phyloP scores from a whole-genome alignment of 2,113 vertebrate species.

The Panurus biarmicus region DNA sequence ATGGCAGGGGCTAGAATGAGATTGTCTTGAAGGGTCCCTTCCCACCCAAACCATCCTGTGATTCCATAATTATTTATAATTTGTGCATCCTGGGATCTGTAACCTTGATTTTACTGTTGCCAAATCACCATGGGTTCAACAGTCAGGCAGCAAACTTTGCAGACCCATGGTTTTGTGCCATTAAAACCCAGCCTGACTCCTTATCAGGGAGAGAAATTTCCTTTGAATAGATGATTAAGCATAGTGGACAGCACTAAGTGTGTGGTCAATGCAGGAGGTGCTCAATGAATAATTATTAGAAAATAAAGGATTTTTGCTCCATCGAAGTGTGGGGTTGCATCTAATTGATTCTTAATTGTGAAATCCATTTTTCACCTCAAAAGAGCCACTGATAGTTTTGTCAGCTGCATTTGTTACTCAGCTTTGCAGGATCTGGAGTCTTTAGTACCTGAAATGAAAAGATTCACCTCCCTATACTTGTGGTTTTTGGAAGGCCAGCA shows the following conservation, averaged over 20 bases:
- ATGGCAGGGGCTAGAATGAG: accelerated
- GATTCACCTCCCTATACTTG: neutral
- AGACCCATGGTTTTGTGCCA: neutral
- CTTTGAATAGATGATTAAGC: conserved; percentile 23
- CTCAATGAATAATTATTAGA: conserved; percentile 56
- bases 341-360: conserved; percentile 50
- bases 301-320: conserved; percentile 44
- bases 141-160: neutral
- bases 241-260: conserved; percentile 23
- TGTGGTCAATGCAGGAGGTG: conserved; percentile 42
- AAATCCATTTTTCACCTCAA: conserved; percentile 46
- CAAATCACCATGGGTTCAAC: neutral
- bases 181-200: neutral
- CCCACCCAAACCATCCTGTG: neutral
- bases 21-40: neutral
- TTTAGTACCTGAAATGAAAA: neutral
- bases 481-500: neutral
- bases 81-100: neutral
- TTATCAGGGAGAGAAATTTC: neutral
- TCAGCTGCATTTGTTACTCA: neutral
- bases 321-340: conserved; percentile 18
- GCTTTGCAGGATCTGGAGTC: neutral
- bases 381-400: neutral
- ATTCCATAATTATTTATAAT: neutral
- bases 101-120: neutral